phyloP scores from a whole-genome alignment of 2,888 invertebrate species.

The Acheta domesticus region DNA sequence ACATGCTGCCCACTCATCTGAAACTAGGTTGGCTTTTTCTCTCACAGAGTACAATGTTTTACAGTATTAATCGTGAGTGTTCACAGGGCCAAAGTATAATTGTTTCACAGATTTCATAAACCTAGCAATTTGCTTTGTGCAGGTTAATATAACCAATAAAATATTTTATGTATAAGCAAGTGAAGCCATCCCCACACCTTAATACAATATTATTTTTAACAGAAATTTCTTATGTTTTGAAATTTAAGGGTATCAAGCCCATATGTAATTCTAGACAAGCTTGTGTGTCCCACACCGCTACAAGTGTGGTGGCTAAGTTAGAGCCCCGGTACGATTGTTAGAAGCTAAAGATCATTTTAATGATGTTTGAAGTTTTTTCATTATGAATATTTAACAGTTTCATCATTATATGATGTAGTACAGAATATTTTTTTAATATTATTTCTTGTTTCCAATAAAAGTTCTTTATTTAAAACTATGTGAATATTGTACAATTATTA shows the following conservation, averaged over 20 bases:
- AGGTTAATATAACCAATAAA: neutral
- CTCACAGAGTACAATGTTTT: neutral
- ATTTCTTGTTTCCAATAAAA: constrained; percentile 18
- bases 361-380: constrained; percentile 18
- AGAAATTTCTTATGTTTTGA: neutral
- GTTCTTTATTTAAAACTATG: constrained; percentile 5
- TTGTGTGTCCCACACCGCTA: constrained; percentile 18
- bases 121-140: neutral
- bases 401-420: constrained; percentile 11
- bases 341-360: constrained; percentile 2
- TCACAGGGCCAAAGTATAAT: constrained; percentile 8
- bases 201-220: constrained; percentile 18
- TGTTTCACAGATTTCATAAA: constrained; percentile 2
- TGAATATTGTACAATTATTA: constrained; percentile 18
- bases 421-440: constrained; percentile 4
- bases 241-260: constrained; percentile 4
- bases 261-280: neutral
- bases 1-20: neutral
- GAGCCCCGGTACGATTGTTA: constrained; percentile 3
- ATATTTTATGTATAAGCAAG: neutral
- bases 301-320: constrained; percentile 11
- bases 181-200: constrained; percentile 9
- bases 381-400: constrained; percentile 18
- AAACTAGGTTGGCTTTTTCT: neutral
- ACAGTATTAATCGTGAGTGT: neutral